phyloP scores from a whole-genome alignment of 2,113 vertebrate genomes.

The Eptesicus fuscus region DNA sequence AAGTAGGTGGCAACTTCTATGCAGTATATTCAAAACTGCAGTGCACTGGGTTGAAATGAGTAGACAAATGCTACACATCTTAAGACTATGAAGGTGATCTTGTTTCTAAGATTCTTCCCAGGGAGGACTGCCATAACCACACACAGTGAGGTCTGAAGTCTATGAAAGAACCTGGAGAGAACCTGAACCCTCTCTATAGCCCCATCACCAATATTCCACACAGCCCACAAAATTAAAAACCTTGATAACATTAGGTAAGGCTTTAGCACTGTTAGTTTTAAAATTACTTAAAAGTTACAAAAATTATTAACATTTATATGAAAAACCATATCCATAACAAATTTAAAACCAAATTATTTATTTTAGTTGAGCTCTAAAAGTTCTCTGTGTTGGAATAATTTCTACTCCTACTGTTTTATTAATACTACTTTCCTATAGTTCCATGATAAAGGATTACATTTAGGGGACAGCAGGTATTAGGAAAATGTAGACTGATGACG shows the following conservation, averaged over 20 bases:
- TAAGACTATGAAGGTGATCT: not conserved
- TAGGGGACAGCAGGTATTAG: not conserved
- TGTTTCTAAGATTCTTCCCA: not conserved
- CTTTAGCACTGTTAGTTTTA: not conserved
- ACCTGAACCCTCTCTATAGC: accelerated
- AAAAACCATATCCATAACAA: constrained; percentile 23
- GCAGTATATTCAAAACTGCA: not conserved
- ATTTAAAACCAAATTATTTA: constrained; percentile 39
- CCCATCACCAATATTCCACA: not conserved
- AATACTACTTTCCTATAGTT: not conserved
- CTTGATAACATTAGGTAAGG: not conserved
- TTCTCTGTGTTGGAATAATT: not conserved
- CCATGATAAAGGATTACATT: not conserved
- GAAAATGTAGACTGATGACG: not conserved
- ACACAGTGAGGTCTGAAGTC: not conserved
- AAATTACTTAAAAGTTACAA: constrained; percentile 31
- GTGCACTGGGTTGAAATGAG: not conserved
- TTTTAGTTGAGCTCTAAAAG: not conserved
- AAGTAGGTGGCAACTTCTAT: not conserved
- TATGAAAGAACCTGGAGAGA: not conserved
- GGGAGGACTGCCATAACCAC: not conserved
- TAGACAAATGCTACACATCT: not conserved
- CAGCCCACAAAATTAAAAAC: not conserved
- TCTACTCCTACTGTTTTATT: not conserved
- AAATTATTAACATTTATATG: constrained; percentile 14